A percentile compares a stretch with the other conserved stretches of the same genome.
Conservation (phyloP, 2,113 vertebrate species). For the Gnathonemus echidnorhynchus region DNA sequence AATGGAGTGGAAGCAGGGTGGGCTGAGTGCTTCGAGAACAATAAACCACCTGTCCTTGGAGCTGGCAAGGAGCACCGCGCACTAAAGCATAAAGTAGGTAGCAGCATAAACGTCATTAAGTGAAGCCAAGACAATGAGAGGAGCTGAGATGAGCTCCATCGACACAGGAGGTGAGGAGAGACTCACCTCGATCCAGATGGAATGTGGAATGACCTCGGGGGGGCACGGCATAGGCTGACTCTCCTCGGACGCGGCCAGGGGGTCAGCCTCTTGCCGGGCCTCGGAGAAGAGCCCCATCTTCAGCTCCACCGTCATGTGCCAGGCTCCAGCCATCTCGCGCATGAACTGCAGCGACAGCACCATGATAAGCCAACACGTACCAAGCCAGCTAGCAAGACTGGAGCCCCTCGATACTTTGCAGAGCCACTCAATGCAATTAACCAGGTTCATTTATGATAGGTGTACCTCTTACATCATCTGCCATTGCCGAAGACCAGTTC, state of each 20-base stretch:
- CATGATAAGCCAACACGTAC: background rate
- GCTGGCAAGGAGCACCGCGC: background rate
- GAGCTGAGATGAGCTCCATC: background rate
- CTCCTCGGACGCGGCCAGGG: slow-evolving; percentile 88
- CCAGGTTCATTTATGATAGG: background rate
- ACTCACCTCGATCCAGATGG: slow-evolving; percentile 91
- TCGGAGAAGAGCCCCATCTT: slow-evolving; percentile 88
- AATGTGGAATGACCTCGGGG: slow-evolving; percentile 86
- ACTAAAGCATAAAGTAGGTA: background rate
- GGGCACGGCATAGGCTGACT: slow-evolving; percentile 87
- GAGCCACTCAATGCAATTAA: background rate
- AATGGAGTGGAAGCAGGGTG: background rate
- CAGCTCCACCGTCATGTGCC: slow-evolving; percentile 97
- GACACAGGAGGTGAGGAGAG: background rate
- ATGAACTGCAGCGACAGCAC: slow-evolving; percentile 68
- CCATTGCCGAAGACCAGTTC: background rate
- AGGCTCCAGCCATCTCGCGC: slow-evolving; percentile 96
- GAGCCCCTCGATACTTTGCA: background rate
- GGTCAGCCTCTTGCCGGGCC: slow-evolving; percentile 86
- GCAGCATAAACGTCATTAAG: background rate
- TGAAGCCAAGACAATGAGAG: background rate
- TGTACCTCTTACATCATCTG: background rate
- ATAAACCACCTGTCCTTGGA: background rate
- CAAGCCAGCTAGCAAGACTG: background rate
- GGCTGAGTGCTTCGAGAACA: background rate